Evolutionary conservation across 2,888 invertebrate genomes (phyloP), one percentile per base, ranked within the genome.

Genomic region (Drosophila macrospina): DNA sequence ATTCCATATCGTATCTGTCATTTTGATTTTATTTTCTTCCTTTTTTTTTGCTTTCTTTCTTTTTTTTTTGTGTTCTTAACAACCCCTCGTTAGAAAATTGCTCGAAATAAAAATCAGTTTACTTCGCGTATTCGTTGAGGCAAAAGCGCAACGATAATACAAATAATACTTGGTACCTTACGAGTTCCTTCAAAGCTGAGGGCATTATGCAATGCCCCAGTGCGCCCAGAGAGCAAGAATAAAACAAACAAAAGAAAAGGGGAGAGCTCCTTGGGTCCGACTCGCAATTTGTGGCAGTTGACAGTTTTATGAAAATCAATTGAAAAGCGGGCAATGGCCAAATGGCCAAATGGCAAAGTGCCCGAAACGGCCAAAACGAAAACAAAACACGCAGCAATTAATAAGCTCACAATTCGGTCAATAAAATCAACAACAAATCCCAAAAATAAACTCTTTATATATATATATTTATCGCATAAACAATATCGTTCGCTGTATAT

Each of bases 401-500:
- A 86, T 81, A 86, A 86, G 69, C 74, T 42, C 74, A 78, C 81
- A 80, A 74, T 71, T 83, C 70, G 87, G 57, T 78, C 78, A 86
- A 82, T 86, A 80, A 81, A 69, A 52, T 57, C 59, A 82, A 59
- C 67, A 69, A 73, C 48, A 80, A 74, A 62, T 39, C 60, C 83
- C 62, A 78, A 78, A 78, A 69, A 72, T 66, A 61, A 34, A 69
- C 28, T 55, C 36, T 48, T 16, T 54, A 20, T 20, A 20, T 20
- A 20, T 20, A 20, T 54, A 20, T 2, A n/a, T n/a, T n/a, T n/a
- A n/a, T n/a, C n/a, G n/a, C 26, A 36, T 36, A 15, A 3, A 48
- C 16, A 47, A 32, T 24, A 24, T 15, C 10, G n/a, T 5, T 13
- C 34, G 24, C 24, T 5, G 11, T 7, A 45, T 10, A 10, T n/a